Evolutionary conservation across 2,888 invertebrate species (phyloP).

Genomic region (Chironomus riparius): DNA sequence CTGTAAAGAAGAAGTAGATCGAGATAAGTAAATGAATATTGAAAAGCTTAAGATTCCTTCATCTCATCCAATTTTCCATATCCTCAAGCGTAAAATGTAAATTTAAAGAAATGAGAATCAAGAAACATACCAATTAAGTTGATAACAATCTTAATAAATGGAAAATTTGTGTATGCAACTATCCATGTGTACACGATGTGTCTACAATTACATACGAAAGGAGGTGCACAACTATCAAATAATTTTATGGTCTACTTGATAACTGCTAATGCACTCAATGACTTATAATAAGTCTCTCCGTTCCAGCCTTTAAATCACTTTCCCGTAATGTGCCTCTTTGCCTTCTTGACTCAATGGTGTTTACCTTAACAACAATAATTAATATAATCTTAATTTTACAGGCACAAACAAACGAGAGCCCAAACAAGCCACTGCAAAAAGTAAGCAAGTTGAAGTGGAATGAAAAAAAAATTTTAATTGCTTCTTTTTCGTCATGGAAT

Average conservation of each 20-base stretch:
- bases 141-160: slow-evolving; percentile 3
- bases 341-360: background rate
- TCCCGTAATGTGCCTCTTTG: background rate
- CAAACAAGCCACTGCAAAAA: too few species aligned
- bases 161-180: background rate
- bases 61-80: background rate
- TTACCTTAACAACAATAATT: too few species aligned
- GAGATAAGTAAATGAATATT: too few species aligned
- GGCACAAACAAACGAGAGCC: too few species aligned
- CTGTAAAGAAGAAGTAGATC: too few species aligned
- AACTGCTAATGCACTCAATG: background rate
- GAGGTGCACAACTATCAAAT: background rate
- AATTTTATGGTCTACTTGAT: slow-evolving; percentile 3
- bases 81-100: background rate
- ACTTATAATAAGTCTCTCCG: background rate
- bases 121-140: background rate
- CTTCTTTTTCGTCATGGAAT: too few species aligned
- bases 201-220: background rate
- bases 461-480: too few species aligned
- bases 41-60: too few species aligned
- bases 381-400: too few species aligned
- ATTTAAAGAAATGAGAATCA: background rate
- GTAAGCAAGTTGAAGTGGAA: too few species aligned
- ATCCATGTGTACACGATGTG: background rate
- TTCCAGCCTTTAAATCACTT: background rate